phyloP scores from a whole-genome alignment of 1,140 invertebrate genomes.

The Ceratosolen solmsi region DNA sequence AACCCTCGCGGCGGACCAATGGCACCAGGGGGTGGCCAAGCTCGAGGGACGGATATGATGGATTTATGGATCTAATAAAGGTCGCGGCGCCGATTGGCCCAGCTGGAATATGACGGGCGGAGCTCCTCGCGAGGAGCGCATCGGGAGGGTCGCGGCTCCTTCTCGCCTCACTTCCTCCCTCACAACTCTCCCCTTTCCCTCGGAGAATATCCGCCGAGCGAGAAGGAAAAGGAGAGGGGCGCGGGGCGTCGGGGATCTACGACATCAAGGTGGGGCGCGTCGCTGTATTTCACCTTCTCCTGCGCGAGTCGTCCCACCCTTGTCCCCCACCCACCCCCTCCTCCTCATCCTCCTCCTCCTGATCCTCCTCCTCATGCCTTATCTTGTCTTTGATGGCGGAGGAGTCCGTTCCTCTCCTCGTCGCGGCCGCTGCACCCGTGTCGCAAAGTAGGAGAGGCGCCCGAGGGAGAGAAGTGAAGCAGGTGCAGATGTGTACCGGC shows the following conservation, averaged over 20 bases:
- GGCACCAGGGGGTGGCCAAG: conserved; percentile 54
- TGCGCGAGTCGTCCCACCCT: conserved; percentile 50
- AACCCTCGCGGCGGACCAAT: conserved; percentile 62
- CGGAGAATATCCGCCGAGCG: not conserved
- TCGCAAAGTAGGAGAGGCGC: not conserved
- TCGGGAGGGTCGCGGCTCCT: conserved; percentile 21
- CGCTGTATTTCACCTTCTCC: conserved; percentile 49
- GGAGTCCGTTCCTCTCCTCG: not conserved
- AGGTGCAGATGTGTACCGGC: conserved; percentile 25
- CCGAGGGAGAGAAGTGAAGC: conserved; percentile 4
- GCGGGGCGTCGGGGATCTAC: not conserved
- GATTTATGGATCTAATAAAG: conserved; percentile 77
- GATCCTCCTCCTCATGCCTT: conserved; percentile 56
- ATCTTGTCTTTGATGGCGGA: conserved; percentile 49
- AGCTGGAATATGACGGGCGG: conserved; percentile 74
- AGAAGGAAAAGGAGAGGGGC: not conserved
- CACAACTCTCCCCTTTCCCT: not conserved
- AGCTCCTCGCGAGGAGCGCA: conserved; percentile 57
- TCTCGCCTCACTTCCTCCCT: conserved; percentile 8
- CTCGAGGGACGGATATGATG: conserved; percentile 72
- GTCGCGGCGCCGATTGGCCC: conserved; percentile 70
- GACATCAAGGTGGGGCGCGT: not conserved
- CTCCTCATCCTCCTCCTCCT: conserved; percentile 57
- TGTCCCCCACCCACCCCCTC: conserved; percentile 57
- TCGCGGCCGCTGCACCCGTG: not conserved